These are phyloP conservation scores for Callimorpha dominula DNA, from an alignment of 2,888 invertebrate species.

Conservation along the genomic window DNA sequence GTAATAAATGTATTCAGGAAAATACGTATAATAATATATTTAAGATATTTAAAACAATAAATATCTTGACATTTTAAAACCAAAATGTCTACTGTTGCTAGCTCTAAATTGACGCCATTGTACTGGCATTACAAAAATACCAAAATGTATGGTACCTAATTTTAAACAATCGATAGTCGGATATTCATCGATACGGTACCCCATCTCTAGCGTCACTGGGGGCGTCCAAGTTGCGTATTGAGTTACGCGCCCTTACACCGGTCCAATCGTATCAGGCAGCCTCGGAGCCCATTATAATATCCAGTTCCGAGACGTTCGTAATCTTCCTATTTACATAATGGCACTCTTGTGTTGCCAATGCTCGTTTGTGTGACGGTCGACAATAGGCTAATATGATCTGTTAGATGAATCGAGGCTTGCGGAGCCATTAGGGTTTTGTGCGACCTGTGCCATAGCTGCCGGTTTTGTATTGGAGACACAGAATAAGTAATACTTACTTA, in stretches of 20 bases:
- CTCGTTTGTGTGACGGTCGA: conserved; percentile 45
- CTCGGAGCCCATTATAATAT: conserved; percentile 72
- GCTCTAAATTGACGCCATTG: neutral
- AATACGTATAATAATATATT: too few relatives aligned
- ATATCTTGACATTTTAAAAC: neutral
- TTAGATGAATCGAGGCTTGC: conserved; percentile 10
- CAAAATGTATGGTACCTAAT: neutral
- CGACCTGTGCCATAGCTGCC: neutral
- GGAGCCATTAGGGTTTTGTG: neutral
- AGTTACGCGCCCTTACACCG: conserved; percentile 77
- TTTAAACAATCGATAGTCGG: conserved; percentile 1
- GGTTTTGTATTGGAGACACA: neutral
- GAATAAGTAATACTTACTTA: neutral
- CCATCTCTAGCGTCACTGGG: conserved; percentile 60
- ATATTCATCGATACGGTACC: conserved; percentile 9
- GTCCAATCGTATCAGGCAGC: conserved; percentile 75
- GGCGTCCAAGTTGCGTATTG: conserved; percentile 83
- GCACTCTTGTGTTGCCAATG: conserved; percentile 58
- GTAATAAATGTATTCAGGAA: too few relatives aligned
- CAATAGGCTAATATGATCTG: conserved; percentile 27
- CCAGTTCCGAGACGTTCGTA: conserved; percentile 69
- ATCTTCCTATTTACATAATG: conserved; percentile 81
- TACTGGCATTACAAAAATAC: neutral
- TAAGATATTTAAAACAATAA: too few relatives aligned
- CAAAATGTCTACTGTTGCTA: neutral